A percentile compares a stretch with the other conserved stretches of the same genome.
Conservation (phyloP, 2,888 invertebrate species). For the Clostera curtula region DNA sequence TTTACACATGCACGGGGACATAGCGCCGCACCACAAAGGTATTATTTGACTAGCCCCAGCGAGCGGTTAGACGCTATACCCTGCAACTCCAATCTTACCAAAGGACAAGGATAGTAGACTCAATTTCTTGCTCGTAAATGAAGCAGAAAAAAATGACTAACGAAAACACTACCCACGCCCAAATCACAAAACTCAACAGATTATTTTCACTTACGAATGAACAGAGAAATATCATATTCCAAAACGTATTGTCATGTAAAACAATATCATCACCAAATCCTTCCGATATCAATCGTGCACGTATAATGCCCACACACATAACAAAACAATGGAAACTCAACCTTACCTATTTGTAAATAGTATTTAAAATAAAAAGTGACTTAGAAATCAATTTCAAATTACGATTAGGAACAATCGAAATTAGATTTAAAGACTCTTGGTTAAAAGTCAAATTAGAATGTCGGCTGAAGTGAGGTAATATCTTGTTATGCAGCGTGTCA, state of each 20-base stretch:
- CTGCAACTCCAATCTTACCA: no score
- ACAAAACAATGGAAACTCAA: constrained; percentile 8
- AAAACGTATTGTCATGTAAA: constrained; percentile 1
- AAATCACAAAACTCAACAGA: not conserved
- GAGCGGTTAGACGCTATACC: no score
- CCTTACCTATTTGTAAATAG: no score
- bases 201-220: not conserved
- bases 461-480: constrained; percentile 11
- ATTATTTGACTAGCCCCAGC: no score
- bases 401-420: no score
- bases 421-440: no score
- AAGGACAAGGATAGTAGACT: no score
- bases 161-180: not conserved
- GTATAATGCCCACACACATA: constrained; percentile 13
- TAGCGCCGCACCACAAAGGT: no score
- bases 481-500: constrained; percentile 41
- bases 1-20: no score
- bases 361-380: no score
- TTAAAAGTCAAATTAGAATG: constrained; percentile 7
- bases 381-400: no score
- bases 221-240: constrained; percentile 5
- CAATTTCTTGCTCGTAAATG: no score
- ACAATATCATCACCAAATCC: not conserved
- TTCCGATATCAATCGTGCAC: constrained; percentile 12
- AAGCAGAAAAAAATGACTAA: not conserved